These are phyloP conservation scores for Drosophila prosaltans DNA, from an alignment of 1,140 invertebrate species.

Conservation along the genomic window DNA sequence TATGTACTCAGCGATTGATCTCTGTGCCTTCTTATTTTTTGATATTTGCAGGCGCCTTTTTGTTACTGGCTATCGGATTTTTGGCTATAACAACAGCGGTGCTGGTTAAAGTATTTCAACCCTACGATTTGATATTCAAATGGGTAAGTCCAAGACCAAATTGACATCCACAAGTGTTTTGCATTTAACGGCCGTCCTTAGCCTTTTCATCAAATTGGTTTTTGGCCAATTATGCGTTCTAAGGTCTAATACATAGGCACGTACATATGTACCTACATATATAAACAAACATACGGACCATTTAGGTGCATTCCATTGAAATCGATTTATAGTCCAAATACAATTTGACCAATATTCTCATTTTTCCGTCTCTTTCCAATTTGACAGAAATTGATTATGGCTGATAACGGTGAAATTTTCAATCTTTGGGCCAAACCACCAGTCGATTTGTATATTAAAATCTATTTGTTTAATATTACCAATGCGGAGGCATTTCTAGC, in stretches of 20 bases:
- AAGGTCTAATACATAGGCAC: slow-evolving; percentile 32
- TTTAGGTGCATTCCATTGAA: slow-evolving; percentile 29
- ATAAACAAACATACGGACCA: slow-evolving; percentile 28
- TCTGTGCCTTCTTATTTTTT: slow-evolving; percentile 7
- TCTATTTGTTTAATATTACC: slow-evolving; percentile 95
- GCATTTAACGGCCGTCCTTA: slow-evolving; percentile 52
- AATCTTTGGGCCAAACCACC: slow-evolving; percentile 93
- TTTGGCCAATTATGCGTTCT: slow-evolving; percentile 45
- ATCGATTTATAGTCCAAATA: slow-evolving; percentile 1
- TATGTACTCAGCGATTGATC: slow-evolving; percentile 44
- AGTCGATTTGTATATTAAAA: slow-evolving; percentile 91
- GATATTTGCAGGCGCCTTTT: slow-evolving; percentile 87
- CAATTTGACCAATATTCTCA: slow-evolving; percentile 31
- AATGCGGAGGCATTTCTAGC: slow-evolving; percentile 91
- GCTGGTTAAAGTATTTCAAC: slow-evolving; percentile 86
- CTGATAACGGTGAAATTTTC: slow-evolving; percentile 90
- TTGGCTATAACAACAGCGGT: slow-evolving; percentile 86
- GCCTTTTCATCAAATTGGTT: slow-evolving; percentile 44
- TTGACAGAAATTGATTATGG: slow-evolving; percentile 88
- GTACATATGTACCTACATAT: slow-evolving; percentile 15
- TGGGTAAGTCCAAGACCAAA: slow-evolving; percentile 83
- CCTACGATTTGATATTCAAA: slow-evolving; percentile 89
- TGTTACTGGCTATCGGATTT: slow-evolving; percentile 87
- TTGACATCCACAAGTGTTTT: slow-evolving; percentile 36
- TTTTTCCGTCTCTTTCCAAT: slow-evolving; percentile 14